Base-by-base conservation (phyloP, 2,888 invertebrate genomes). In the Pristionchus exspectatus region DNA sequence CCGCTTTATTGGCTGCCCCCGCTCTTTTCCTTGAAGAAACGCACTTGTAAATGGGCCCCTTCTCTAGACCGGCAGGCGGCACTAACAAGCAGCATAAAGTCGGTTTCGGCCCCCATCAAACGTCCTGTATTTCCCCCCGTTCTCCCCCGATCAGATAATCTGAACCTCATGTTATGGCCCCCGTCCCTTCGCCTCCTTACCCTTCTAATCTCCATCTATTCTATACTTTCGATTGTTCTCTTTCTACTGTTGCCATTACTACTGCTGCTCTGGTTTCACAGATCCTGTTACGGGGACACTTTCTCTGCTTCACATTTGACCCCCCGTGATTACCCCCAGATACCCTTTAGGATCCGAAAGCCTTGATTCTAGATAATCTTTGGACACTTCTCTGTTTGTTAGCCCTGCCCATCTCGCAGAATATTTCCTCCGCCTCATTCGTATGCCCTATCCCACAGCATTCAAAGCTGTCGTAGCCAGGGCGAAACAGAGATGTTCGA, bases 11-110 rank as follows among this genome's bases (percentile, higher is more conserved):
- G 54, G 81, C 44, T 44, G 3, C 5, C 44, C 44, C 44, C 12
- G 44, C 44, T 50, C 44, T 27, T 21, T 74, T 74, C 74, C 74
- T 30, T 74, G 74, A 33, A 38, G 74, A 33, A 38, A 74, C 74
- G n/a, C 81, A 81, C 81, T 81, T 81, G 81, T 81, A 81, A 81
- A 81, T 54, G 81, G 81, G n/a, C n/a, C 81, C 38, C 81, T 12
- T 12, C 44, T 10, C 44, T 77, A 30, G 77, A 54, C 81, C 2
- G 81, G 81, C 50, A 50, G 27, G 33, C 30, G 38, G 74, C 74
- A 30, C 38, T 18, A 30, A 27, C 69, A 69, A 24, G 59, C 59
- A 24, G 59, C 59, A 18, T 59, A 24, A 24, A 24, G 59, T 59
- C 59, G 0, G 21, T 18, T 69, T 69, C 69, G 69, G 3, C 74